phyloP scores from a whole-genome alignment of 64 coral and sea anemone genomes.

The Porites australiensis region DNA sequence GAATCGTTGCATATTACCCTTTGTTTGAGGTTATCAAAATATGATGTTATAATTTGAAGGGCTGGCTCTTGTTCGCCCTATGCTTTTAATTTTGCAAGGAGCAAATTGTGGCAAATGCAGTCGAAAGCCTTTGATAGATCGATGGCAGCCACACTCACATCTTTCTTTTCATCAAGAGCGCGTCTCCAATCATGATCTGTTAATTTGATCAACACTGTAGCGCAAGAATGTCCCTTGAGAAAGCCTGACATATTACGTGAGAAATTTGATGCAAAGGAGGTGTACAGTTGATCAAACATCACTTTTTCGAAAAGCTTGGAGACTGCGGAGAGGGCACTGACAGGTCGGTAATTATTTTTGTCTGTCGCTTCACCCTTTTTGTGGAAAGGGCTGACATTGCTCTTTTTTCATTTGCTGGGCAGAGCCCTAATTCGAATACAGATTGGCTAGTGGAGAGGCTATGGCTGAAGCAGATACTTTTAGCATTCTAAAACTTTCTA shows the following conservation, averaged over 20 bases:
- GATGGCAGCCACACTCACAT: constrained; percentile 46
- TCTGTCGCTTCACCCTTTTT: constrained; percentile 33
- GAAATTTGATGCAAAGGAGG: not conserved
- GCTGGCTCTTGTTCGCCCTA: not conserved
- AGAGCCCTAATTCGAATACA: not conserved
- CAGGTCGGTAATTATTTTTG: not conserved
- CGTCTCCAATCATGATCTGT: constrained; percentile 37
- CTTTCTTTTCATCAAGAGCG: constrained; percentile 10
- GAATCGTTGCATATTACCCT: constrained; percentile 54
- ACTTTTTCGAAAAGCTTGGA: constrained; percentile 27
- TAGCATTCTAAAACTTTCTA: too few species aligned
- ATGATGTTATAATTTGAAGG: constrained; percentile 44
- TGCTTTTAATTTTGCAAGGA: constrained; percentile 25
- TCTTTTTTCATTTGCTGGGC: too few species aligned
- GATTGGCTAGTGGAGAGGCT: not conserved
- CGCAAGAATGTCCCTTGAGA: constrained; percentile 8
- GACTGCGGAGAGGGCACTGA: constrained; percentile 49
- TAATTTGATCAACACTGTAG: constrained; percentile 11
- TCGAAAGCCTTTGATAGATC: constrained; percentile 65
- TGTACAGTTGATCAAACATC: constrained; percentile 34
- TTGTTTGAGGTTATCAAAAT: constrained; percentile 28
- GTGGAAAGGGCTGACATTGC: not conserved
- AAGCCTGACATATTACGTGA: constrained; percentile 20
- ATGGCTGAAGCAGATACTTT: too few species aligned
- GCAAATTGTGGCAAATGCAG: constrained; percentile 29